A percentile compares a stretch with the other conserved stretches of the same genome.
phyloP scores from a whole-genome alignment of 1,140 invertebrate species.

The Lysiphlebus fabarum region DNA sequence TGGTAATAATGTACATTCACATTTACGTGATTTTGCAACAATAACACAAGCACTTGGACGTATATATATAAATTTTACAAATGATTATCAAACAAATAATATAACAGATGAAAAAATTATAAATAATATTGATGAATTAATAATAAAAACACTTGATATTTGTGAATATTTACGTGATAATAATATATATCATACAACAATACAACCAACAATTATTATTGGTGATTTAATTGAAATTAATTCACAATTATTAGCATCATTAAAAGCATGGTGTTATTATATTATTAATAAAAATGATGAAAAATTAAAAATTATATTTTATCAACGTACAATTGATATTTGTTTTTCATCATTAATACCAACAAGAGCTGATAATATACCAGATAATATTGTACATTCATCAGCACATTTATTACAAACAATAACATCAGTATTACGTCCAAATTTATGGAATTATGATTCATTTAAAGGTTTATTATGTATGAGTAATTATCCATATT shows the following conservation, averaged over 20 bases:
- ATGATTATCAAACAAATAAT: constrained; percentile 31
- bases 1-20: constrained; percentile 54
- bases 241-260: constrained; percentile 65
- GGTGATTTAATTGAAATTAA: constrained; percentile 57
- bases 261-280: constrained; percentile 69
- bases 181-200: constrained; percentile 39
- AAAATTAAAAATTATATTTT: constrained; percentile 41
- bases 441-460: constrained; percentile 56
- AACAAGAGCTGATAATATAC: constrained; percentile 31
- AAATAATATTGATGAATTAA: constrained; percentile 39
- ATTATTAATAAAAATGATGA: constrained; percentile 44
- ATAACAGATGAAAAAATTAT: constrained; percentile 34
- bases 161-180: constrained; percentile 48
- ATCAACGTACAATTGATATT: constrained; percentile 41
- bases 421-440: constrained; percentile 58
- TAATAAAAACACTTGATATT: constrained; percentile 45
- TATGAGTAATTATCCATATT: constrained; percentile 48
- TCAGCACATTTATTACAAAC: constrained; percentile 62
- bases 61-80: constrained; percentile 57
- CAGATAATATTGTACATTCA: constrained; percentile 59
- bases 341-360: constrained; percentile 43
- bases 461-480: constrained; percentile 54
- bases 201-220: constrained; percentile 43
- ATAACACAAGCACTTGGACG: constrained; percentile 63
- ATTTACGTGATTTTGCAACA: constrained; percentile 62